phyloP scores from a whole-genome alignment of 2,797 vertebrate genomes.

The Platyrinchus mystaceus region DNA sequence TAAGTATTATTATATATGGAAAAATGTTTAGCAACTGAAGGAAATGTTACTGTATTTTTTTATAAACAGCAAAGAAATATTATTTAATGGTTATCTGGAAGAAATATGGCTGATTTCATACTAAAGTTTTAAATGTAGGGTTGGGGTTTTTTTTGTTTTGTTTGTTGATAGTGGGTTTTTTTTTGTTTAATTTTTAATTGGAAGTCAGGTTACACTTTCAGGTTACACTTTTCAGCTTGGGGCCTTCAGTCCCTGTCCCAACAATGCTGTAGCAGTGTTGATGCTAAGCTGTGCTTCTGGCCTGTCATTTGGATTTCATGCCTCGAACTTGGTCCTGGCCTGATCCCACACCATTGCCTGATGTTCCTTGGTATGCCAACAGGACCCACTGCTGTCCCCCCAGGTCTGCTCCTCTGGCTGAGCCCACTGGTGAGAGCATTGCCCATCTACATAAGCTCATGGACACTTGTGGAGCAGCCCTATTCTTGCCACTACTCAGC shows the following conservation, averaged over 20 bases:
- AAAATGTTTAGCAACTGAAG: neutral
- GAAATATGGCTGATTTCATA: neutral
- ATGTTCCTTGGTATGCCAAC: neutral
- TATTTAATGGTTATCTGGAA: neutral
- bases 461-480: neutral
- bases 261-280: neutral
- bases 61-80: neutral
- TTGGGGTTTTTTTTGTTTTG: too few relatives aligned
- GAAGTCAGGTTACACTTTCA: neutral
- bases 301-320: neutral
- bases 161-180: too few relatives aligned
- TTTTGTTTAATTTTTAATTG: neutral
- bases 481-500: neutral
- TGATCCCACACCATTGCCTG: fast-evolving
- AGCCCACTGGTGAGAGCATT: neutral
- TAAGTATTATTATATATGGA: neutral
- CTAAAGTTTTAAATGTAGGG: neutral
- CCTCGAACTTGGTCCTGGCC: neutral
- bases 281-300: neutral
- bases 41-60: neutral
- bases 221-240: neutral
- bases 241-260: neutral
- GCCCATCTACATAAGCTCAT: fast-evolving
- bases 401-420: neutral
- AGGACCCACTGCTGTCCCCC: neutral